Evolutionary conservation across 2,797 vertebrate species (phyloP).

Genomic region (Hydrolagus colliei): DNA sequence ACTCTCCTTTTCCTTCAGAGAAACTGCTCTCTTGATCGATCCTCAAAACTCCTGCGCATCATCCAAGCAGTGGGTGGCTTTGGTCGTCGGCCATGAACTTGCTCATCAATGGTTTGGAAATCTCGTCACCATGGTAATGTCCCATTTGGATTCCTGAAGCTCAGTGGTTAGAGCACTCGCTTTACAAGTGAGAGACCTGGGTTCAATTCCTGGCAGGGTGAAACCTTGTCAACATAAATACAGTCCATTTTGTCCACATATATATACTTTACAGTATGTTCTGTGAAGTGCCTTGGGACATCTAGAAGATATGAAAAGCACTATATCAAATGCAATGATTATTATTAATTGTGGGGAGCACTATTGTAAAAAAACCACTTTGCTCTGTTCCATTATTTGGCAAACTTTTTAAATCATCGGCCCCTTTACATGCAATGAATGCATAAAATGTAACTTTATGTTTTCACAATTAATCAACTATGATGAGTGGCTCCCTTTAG

Average conservation of each 20-base stretch:
- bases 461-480: too few relatives aligned
- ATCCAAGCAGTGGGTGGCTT: conserved; percentile 94
- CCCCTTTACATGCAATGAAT: too few relatives aligned
- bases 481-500: neutral
- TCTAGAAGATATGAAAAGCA: too few relatives aligned
- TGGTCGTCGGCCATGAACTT: conserved; percentile 94
- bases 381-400: too few relatives aligned
- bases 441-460: too few relatives aligned
- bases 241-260: neutral
- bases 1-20: conserved; percentile 56
- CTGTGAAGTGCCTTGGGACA: too few relatives aligned
- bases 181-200: too few relatives aligned
- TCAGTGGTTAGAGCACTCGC: too few relatives aligned
- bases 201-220: too few relatives aligned
- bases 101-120: conserved; percentile 99
- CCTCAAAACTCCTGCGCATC: conserved; percentile 94
- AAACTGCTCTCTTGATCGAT: conserved; percentile 96
- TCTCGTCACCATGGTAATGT: conserved; percentile 93
- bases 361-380: neutral
- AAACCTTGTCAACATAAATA: conserved; percentile 27
- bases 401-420: too few relatives aligned
- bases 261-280: too few relatives aligned
- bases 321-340: too few relatives aligned
- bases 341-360: neutral
- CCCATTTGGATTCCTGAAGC: conserved; percentile 36